phyloP scores from a whole-genome alignment of 2,888 invertebrate genomes.

The Trissolcus brochymenae region DNA sequence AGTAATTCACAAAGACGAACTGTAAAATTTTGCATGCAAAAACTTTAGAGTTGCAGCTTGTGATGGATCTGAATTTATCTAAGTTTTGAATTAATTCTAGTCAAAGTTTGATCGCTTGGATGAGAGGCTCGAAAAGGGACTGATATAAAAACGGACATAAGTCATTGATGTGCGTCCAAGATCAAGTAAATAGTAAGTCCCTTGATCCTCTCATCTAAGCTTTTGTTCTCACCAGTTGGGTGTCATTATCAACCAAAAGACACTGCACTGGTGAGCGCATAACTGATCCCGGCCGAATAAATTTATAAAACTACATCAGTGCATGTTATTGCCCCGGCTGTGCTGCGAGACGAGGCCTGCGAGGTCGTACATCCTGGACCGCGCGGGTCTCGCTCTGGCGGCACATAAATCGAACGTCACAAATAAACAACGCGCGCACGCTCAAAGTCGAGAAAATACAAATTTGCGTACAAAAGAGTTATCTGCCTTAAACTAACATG shows the following conservation, averaged over 20 bases:
- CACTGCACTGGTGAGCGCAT: constrained; percentile 5
- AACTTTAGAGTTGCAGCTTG: too few species aligned
- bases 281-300: constrained; percentile 39
- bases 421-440: constrained; percentile 47
- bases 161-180: too few species aligned
- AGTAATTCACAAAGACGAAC: too few species aligned
- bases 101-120: too few species aligned
- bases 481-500: constrained; percentile 47
- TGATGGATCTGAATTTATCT: too few species aligned
- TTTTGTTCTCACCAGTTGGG: constrained; percentile 9
- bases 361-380: too few species aligned
- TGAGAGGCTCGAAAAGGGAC: too few species aligned
- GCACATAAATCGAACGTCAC: constrained; percentile 38
- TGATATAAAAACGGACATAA: too few species aligned
- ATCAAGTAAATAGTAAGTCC: too few species aligned
- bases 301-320: constrained; percentile 33
- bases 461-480: constrained; percentile 51
- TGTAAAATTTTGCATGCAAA: too few species aligned
- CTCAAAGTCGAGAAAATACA: constrained; percentile 40
- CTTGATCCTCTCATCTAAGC: constrained; percentile 2
- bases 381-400: background rate
- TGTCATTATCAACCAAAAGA: background rate
- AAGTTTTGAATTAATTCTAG: too few species aligned
- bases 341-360: too few species aligned
- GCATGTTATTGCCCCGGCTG: constrained; percentile 40